Evolutionary conservation across 1,140 invertebrate genomes (phyloP), one percentile per base, ranked within the genome.

Genomic region (Zaprionus ornatus): DNA sequence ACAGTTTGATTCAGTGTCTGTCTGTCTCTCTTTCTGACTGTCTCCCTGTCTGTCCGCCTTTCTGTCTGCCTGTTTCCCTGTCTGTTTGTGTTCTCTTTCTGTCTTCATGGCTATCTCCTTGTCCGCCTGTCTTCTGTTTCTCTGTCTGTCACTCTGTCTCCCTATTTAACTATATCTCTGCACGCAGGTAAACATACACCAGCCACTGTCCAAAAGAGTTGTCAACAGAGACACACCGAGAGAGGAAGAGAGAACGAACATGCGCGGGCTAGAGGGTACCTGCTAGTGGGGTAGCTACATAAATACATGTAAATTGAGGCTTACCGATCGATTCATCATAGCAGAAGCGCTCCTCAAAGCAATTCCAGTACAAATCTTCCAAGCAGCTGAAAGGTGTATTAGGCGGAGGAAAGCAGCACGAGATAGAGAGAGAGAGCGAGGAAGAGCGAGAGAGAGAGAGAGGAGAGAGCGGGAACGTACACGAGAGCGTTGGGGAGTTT

Each of bases 351-450:
- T 95, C 94, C 77, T 94, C 94, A 76, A 94, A 94, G 82, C 94
- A 95, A 65, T 93, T 93, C 94, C 94, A 95, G 91, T 94, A 94
- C 78, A 94, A 92, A 63, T 94, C 93, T 92, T 94, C 94, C 92
- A 94, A 92, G 79, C 94, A 94, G 81, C 94, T 95, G 92, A 56
- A 93, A 69, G 27, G 29, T 57, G 12, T 21, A 61, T 29, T 12
- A 62, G 42, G 62, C 35, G 40, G 19, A 9, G 40, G n/a, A 45
- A 45, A 45, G 40, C 40, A 45, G 40, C 40, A 45, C 7, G n/a
- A 17, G 7, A 17, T 7, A 45, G 15, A 45, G 7, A 7, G 7
- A 17, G 40, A 42, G 7, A 17, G 40, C 10, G 32, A 35, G 10
- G 9, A 12, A 42, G 37, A 42, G 6, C 5, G 5, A 6, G 15